Evolutionary conservation across 2,797 vertebrate species (phyloP).

Genomic region (Capromys pilorides): DNA sequence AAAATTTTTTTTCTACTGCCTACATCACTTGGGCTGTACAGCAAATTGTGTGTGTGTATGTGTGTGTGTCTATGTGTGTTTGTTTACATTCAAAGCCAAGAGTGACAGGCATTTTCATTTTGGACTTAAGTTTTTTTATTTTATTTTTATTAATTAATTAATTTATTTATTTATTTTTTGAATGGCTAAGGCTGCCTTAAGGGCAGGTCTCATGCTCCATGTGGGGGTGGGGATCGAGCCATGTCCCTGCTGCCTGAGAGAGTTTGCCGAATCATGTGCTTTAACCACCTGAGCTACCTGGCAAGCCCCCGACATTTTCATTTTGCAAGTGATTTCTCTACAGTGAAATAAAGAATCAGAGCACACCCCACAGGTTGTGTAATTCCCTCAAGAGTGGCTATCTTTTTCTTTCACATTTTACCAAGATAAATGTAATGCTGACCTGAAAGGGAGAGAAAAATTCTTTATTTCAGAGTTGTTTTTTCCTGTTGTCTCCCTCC

Average conservation of each 20-base stretch:
- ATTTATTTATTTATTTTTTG: too few relatives aligned
- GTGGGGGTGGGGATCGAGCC: too few relatives aligned
- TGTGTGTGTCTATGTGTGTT: not conserved
- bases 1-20: not conserved
- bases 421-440: slow-evolving; percentile 13
- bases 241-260: too few relatives aligned
- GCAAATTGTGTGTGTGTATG: not conserved
- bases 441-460: not conserved
- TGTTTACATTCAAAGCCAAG: not conserved
- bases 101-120: too few relatives aligned
- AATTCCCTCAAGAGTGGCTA: not conserved
- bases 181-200: too few relatives aligned
- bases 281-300: too few relatives aligned
- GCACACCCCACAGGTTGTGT: not conserved
- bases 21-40: not conserved
- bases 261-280: too few relatives aligned
- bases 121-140: too few relatives aligned
- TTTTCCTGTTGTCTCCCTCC: not conserved
- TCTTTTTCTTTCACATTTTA: not conserved
- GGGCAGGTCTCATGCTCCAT: too few relatives aligned
- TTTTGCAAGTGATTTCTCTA: slow-evolving; percentile 3
- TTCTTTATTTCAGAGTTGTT: not conserved
- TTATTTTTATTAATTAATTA: too few relatives aligned
- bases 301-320: not conserved
- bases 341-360: not conserved